Evolutionary conservation across 2,113 vertebrate species (phyloP).

Genomic region (Ornithorhynchus anatinus): DNA sequence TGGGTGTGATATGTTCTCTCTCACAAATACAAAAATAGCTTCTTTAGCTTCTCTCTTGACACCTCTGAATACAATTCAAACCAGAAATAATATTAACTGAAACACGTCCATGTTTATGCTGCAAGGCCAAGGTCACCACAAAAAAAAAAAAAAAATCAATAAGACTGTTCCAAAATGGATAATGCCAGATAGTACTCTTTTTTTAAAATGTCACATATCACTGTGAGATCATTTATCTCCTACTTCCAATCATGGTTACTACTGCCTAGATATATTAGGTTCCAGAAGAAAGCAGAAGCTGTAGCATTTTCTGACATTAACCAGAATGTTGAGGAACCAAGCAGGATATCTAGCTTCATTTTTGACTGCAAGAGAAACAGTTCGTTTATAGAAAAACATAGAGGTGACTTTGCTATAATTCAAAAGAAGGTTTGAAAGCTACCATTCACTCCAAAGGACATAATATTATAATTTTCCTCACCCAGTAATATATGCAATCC

Average conservation of each 20-base stretch:
- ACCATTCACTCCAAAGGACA: background rate
- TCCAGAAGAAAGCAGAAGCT: background rate
- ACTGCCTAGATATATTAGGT: no score
- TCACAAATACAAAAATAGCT: rapidly evolving
- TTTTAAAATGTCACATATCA: background rate
- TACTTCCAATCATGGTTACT: background rate
- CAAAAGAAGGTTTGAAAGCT: background rate
- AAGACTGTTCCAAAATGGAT: background rate
- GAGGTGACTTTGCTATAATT: no score
- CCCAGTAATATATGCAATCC: background rate
- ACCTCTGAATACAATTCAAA: background rate
- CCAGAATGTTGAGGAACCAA: background rate
- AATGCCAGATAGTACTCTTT: background rate
- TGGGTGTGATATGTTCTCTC: background rate
- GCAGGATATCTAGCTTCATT: background rate
- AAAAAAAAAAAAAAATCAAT: background rate
- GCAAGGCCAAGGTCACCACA: background rate
- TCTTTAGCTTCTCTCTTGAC: background rate
- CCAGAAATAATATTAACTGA: background rate
- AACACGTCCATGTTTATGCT: background rate
- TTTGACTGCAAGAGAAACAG: rapidly evolving
- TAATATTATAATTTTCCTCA: background rate
- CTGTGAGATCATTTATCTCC: background rate
- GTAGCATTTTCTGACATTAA: background rate
- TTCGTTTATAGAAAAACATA: background rate